phyloP scores from a whole-genome alignment of 2,113 vertebrate species.

The Daubentonia madagascariensis region DNA sequence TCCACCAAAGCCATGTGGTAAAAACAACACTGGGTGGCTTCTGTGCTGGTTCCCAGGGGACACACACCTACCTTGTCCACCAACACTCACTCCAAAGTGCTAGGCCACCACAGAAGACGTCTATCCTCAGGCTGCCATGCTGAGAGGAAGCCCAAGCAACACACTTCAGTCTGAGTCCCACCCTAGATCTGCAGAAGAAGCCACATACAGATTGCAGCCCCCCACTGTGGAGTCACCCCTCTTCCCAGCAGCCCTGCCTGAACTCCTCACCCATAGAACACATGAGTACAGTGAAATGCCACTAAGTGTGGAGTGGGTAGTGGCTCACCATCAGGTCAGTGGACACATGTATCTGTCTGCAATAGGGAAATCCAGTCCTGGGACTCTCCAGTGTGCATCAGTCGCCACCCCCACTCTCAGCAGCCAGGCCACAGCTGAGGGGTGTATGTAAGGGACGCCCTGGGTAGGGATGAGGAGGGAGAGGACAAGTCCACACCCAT shows the following conservation, averaged over 20 bases:
- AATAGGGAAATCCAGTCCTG: background rate
- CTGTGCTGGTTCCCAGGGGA: accelerated
- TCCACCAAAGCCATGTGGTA: accelerated
- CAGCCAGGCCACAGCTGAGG: background rate
- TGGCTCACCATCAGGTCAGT: background rate
- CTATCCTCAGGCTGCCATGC: accelerated
- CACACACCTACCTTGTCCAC: accelerated
- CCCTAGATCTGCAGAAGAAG: background rate
- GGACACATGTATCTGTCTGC: background rate
- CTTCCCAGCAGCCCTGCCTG: background rate
- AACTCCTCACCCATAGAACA: background rate
- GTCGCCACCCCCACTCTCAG: too few relatives aligned
- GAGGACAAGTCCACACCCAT: too few relatives aligned
- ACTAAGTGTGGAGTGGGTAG: accelerated
- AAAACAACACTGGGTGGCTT: background rate
- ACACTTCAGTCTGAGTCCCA: too few relatives aligned
- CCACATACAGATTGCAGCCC: accelerated
- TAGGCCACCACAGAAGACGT: background rate
- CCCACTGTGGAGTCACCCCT: background rate
- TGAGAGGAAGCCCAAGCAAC: background rate
- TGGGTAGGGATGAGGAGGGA: background rate
- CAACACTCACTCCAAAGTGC: accelerated
- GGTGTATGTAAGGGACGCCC: background rate
- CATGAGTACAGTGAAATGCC: background rate
- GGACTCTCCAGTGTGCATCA: background rate